Conservation (phyloP, 2,888 invertebrate species). For the Cremastinae sp. region DNA sequence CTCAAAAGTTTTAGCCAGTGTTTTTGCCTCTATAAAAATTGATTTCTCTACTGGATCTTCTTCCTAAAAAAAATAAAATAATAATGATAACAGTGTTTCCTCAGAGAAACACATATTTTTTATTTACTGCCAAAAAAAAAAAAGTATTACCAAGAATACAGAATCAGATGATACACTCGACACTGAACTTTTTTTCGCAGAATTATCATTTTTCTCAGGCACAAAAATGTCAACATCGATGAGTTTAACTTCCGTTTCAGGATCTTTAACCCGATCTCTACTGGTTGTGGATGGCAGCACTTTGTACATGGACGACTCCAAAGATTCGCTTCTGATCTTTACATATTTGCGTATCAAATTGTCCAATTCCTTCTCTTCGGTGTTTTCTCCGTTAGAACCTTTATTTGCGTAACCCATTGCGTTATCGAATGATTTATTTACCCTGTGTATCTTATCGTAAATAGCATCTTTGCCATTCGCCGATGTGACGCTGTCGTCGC, state of each 20-base stretch:
- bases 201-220: constrained; percentile 37
- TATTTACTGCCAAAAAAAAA: constrained; percentile 4
- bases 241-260: constrained; percentile 63
- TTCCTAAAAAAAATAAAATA: constrained; percentile 62
- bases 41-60: constrained; percentile 37
- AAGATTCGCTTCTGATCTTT: constrained; percentile 63
- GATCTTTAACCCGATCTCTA: constrained; percentile 12
- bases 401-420: constrained; percentile 1
- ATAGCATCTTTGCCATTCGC: not conserved
- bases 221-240: constrained; percentile 69
- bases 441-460: not conserved
- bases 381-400: constrained; percentile 11
- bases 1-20: constrained; percentile 72
- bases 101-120: no score
- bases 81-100: no score
- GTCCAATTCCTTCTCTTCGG: constrained; percentile 56
- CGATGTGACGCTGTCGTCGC: constrained; percentile 35
- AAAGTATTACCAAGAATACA: constrained; percentile 71
- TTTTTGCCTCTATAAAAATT: constrained; percentile 71
- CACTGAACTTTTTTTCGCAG: constrained; percentile 34
- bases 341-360: constrained; percentile 67
- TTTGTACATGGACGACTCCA: constrained; percentile 22
- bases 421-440: constrained; percentile 37
- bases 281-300: constrained; percentile 10
- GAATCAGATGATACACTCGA: constrained; percentile 69